Evolutionary conservation across 2,113 vertebrate genomes (phyloP).

Genomic region (Centropus bengalensis): DNA sequence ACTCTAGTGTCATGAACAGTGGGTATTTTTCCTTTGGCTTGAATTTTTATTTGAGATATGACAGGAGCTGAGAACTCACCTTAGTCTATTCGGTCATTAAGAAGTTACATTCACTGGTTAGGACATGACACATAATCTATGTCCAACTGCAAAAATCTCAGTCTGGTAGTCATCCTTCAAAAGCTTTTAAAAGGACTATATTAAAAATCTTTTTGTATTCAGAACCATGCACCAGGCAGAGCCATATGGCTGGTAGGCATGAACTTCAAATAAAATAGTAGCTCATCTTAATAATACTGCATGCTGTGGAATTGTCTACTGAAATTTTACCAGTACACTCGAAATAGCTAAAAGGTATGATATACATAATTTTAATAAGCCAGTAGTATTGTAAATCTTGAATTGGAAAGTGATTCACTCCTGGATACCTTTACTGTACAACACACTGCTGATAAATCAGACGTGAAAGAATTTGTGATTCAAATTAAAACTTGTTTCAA

Average conservation of each 20-base stretch:
- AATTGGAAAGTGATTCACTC: background rate
- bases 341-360: background rate
- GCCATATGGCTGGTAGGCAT: background rate
- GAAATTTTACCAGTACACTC: background rate
- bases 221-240: background rate
- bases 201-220: background rate
- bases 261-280: background rate
- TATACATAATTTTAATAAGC: background rate
- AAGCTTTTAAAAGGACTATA: background rate
- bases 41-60: background rate
- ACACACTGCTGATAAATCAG: constrained; percentile 18
- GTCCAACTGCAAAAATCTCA: background rate
- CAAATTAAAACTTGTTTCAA: constrained; percentile 24
- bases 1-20: background rate
- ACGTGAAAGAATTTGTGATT: constrained; percentile 7
- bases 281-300: background rate
- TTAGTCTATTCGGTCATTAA: background rate
- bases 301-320: background rate
- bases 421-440: background rate
- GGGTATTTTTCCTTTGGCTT: background rate
- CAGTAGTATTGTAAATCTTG: background rate
- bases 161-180: background rate
- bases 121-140: background rate
- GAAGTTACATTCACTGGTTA: background rate
- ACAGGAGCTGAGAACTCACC: background rate